A percentile compares a stretch with the other conserved stretches of the same genome.
phyloP scores from a whole-genome alignment of 2,797 vertebrate species.

The Anas capensis region DNA sequence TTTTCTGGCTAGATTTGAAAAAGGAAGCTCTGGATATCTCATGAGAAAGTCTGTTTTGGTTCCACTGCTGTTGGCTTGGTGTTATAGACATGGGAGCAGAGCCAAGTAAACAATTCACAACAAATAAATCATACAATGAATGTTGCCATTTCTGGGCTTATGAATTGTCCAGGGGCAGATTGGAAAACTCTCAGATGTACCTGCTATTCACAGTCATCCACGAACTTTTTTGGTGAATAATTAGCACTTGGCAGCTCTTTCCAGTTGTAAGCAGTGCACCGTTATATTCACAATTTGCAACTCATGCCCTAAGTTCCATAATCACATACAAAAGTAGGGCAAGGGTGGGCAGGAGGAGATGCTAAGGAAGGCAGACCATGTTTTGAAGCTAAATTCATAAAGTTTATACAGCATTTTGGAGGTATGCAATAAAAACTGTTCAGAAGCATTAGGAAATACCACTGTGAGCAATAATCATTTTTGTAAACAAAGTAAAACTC shows the following conservation, averaged over 20 bases:
- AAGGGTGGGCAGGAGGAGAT: not conserved
- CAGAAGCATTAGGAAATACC: not conserved
- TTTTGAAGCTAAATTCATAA: not conserved
- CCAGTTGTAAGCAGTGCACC: not conserved
- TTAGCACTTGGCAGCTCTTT: not conserved
- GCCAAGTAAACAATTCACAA: constrained; percentile 38
- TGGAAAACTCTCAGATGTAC: constrained; percentile 6
- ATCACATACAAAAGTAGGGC: not conserved
- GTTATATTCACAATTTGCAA: not conserved
- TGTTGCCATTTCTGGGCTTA: not conserved
- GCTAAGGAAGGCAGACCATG: not conserved
- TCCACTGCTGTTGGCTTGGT: not conserved
- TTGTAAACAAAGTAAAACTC: not conserved
- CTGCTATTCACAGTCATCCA: not conserved
- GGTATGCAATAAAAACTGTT: not conserved
- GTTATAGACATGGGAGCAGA: not conserved
- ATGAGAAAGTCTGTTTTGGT: not conserved
- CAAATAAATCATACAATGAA: constrained; percentile 15
- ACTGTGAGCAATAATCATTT: not conserved
- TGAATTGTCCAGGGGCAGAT: not conserved
- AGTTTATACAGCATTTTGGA: not conserved
- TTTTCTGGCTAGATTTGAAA: not conserved
- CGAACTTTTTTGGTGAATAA: constrained; percentile 1
- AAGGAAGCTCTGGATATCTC: not conserved
- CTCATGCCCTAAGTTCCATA: not conserved